Percentiles rank a stretch among this genome's conserved stretches.
phyloP scores from a whole-genome alignment of 2,888 invertebrate species.

The Leptarthrus brevirostris region DNA sequence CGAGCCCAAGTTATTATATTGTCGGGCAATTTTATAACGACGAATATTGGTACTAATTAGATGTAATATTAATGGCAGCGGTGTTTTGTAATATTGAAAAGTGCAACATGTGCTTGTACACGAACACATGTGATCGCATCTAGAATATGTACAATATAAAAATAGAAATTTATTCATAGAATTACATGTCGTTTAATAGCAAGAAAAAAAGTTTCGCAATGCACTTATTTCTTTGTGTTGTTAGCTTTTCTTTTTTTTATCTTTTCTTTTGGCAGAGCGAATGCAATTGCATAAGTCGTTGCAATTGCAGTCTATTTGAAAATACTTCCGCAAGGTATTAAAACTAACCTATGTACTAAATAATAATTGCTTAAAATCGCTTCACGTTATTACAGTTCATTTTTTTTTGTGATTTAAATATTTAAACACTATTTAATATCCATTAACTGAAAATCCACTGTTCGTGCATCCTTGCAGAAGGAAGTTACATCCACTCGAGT shows the following conservation, averaged over 20 bases:
- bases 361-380: slow-evolving; percentile 23
- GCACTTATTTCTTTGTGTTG: slow-evolving; percentile 47
- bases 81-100: neutral
- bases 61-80: neutral
- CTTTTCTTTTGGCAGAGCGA: slow-evolving; percentile 43
- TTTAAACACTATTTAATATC: slow-evolving; percentile 9
- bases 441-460: slow-evolving; percentile 14
- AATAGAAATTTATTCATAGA: slow-evolving; percentile 48
- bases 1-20: too few species aligned
- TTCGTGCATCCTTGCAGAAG: slow-evolving; percentile 4
- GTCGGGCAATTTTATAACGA: slow-evolving; percentile 5
- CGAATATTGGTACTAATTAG: slow-evolving; percentile 17
- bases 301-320: neutral
- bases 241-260: slow-evolving; percentile 11
- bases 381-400: slow-evolving; percentile 24
- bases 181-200: slow-evolving; percentile 38
- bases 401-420: neutral
- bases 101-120: slow-evolving; percentile 15
- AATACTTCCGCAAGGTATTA: neutral
- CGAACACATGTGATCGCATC: slow-evolving; percentile 11
- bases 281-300: slow-evolving; percentile 49
- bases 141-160: slow-evolving; percentile 29
- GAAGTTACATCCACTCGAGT: neutral
- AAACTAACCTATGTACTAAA: neutral
- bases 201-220: slow-evolving; percentile 47